Evolutionary conservation across 2,888 invertebrate genomes (phyloP), one percentile per base, ranked within the genome.

Genomic region (Venusia cambrica): DNA sequence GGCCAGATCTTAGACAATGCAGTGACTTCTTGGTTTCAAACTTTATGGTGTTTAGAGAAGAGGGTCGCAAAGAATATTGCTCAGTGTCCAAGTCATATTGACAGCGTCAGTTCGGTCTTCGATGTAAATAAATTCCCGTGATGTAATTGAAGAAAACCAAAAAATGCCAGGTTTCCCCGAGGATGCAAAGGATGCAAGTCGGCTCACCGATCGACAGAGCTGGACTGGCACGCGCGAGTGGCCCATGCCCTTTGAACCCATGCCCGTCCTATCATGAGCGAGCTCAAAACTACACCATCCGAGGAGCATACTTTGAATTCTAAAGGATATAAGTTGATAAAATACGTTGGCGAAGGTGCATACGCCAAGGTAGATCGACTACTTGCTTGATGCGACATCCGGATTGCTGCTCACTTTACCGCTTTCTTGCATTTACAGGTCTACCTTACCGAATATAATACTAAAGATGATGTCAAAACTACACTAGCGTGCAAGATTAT

Each of bases 311-410:
- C 85, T 43, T 74, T 87, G 45, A 57, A 72, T 52, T 53, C 74
- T 12, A 87, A 85, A 65, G 92, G 93, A 37, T 93, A 93, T 62
- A 89, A 87, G 57, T 67, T 93, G 33, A 35, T 88, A 4, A 90
- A 89, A 69, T 90, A 90, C 64, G 64, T 94, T 34, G 94, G 94
- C 3, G 93, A 94, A 83, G 94, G 94, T 33, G 92, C 93, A 6
- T 94, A 94, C 57, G 93, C 94, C n/a, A 93, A 92, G 87, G 94
- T 94, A 41, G 8, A 2, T 18, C 1, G 18, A 18, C 2, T 6
- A 4, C 11, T 24, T 24, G 2, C 4, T 7, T 1, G 6, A 6
- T 8, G 24, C 8, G 8, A 5, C 5, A 2, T 10, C 2, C 8
- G 4, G 8, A 6, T 8, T 2, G 3, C 4, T 8, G 5, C 2